Conservation (phyloP, 2,797 vertebrate species). For the Lagorchestes hirsutus region DNA sequence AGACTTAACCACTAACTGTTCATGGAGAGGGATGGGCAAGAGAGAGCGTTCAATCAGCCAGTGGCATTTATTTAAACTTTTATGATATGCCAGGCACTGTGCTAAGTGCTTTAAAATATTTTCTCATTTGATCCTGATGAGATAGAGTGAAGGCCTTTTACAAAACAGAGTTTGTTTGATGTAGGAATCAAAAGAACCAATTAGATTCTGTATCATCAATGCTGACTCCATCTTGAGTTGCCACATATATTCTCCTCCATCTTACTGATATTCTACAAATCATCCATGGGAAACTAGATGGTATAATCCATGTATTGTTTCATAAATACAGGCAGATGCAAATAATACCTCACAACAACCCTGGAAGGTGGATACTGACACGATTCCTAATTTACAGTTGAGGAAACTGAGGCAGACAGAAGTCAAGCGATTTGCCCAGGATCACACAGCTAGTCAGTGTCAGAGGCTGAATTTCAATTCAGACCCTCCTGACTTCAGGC, state of each 20-base stretch:
- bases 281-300: background rate
- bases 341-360: background rate
- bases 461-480: background rate
- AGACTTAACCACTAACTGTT: background rate
- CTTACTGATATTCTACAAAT: background rate
- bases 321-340: background rate
- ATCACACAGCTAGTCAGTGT: background rate
- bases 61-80: background rate
- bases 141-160: too few species aligned
- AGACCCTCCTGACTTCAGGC: background rate
- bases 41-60: background rate
- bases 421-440: background rate
- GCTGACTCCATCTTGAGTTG: too few species aligned
- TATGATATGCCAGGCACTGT: background rate
- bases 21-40: background rate
- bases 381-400: background rate
- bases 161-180: too few species aligned
- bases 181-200: too few species aligned
- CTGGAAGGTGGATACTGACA: background rate
- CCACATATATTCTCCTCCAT: background rate
- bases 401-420: background rate
- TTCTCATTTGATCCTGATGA: too few species aligned
- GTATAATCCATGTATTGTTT: background rate
- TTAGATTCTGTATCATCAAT: too few species aligned
- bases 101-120: too few species aligned